Base-by-base conservation (phyloP, 1,140 invertebrate genomes). In the Whitmania pigra region DNA sequence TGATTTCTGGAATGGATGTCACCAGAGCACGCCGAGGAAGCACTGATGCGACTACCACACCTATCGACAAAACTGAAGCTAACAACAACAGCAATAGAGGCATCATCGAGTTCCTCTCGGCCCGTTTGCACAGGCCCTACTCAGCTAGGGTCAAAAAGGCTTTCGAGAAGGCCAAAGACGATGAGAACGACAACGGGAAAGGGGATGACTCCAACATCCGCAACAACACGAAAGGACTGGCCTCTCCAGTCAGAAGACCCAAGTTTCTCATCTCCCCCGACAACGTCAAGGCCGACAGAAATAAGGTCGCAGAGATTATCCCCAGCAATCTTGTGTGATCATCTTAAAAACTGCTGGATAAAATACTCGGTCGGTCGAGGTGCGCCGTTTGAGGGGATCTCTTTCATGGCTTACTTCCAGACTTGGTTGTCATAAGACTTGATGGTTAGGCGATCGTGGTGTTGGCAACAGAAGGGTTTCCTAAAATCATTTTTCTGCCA, bases 1-100 rank as follows among this genome's bases (percentile, higher is more conserved):
- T 43, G 40, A 13, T 43, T 43, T 43, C 40, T 43, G 40, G 40
- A 43, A 43, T 13, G 13, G 13, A 43, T 6, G 40, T 6, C 40
- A 43, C 40, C 40, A 17, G 17, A 27, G 5, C 55, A 60, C 9
- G 27, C 55, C 27, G n/a, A 7, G 27, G 27, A 22, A 27, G n/a
- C 55, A 60, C n/a, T 60, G 27, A 60, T 5, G 9, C 17, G 55
- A 60, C n/a, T 22, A 60, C 55, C n/a, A 6, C 17, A 9, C n/a
- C 5, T 4, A 17, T 22, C 27, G 9, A 60, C n/a, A 22, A n/a
- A 22, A n/a, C 55, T 22, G n/a, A n/a, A 60, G 55, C 55, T 17
- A 60, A n/a, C 55, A 60, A 60, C 55, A 60, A 60, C 55, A 60
- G 17, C 55, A 60, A 60, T 9, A 60, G n/a, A 60, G 55, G 55